Percentiles rank a stretch among this genome's conserved stretches.
These are phyloP conservation scores for Platysteira castanea DNA, from an alignment of 2,113 vertebrate species.

Conservation along the genomic window DNA sequence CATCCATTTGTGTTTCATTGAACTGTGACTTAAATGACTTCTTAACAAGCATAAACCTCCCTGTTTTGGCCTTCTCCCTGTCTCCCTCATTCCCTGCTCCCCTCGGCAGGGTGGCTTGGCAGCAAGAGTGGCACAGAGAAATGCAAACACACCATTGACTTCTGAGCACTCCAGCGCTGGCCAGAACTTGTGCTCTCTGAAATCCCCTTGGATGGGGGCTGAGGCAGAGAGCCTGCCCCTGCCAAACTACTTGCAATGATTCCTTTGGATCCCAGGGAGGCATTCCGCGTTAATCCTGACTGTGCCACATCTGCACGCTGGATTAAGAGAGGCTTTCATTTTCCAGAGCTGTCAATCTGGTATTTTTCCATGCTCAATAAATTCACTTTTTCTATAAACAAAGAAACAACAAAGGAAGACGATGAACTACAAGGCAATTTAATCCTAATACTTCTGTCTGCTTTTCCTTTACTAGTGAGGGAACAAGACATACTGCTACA, in stretches of 20 bases:
- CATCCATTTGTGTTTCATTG: not conserved
- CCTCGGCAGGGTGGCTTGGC: not conserved
- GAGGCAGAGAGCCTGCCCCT: not conserved
- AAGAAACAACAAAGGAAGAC: conserved; percentile 40
- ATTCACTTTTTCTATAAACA: conserved; percentile 34
- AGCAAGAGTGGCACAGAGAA: not conserved
- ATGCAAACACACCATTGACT: not conserved
- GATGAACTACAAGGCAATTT: conserved; percentile 20
- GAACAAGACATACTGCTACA: conserved; percentile 45
- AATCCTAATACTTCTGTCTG: conserved; percentile 12
- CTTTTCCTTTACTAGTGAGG: conserved; percentile 9
- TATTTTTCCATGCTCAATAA: conserved; percentile 38
- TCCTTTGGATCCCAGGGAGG: not conserved
- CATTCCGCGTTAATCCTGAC: not conserved
- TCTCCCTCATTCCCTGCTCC: not conserved
- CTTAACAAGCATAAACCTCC: not conserved
- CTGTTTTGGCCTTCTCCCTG: not conserved
- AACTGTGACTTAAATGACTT: not conserved
- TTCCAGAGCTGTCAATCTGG: conserved; percentile 47
- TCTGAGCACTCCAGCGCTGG: not conserved
- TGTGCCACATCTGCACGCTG: conserved; percentile 5
- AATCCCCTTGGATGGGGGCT: not conserved
- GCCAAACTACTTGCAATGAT: not conserved
- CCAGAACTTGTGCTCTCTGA: not conserved
- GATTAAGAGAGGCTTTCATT: conserved; percentile 36